These are phyloP conservation scores for Scomber scombrus DNA, from an alignment of 2,113 vertebrate species.

Conservation along the genomic window DNA sequence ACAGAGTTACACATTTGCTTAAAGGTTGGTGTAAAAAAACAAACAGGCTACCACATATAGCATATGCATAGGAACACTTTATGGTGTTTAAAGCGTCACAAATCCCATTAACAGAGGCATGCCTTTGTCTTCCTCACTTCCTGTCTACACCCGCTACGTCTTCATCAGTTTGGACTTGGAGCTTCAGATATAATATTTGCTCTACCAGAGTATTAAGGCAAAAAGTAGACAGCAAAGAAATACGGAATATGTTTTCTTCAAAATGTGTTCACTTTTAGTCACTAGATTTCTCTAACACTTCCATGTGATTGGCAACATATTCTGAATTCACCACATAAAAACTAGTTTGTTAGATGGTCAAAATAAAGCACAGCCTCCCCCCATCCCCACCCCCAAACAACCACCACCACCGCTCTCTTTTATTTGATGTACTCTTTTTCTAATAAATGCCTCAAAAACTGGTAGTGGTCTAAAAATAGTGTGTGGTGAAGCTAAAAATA, in stretches of 20 bases:
- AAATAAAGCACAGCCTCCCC: slow-evolving; percentile 76
- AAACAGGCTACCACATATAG: slow-evolving; percentile 4
- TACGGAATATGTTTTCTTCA: slow-evolving; percentile 78
- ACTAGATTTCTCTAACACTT: slow-evolving; percentile 55
- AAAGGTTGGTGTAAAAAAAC: slow-evolving; percentile 22
- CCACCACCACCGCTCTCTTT: slow-evolving; percentile 69
- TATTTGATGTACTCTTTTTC: slow-evolving; percentile 81
- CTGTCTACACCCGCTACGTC: slow-evolving; percentile 13
- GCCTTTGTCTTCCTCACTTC: slow-evolving; percentile 85
- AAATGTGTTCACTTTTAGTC: slow-evolving; percentile 22
- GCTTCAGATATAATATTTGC: slow-evolving; percentile 84
- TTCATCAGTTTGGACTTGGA: slow-evolving; percentile 38
- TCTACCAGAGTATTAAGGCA: slow-evolving; percentile 81
- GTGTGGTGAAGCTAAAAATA: slow-evolving; percentile 94
- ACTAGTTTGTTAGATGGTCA: slow-evolving; percentile 82
- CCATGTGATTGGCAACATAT: slow-evolving; percentile 88
- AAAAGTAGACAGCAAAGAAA: slow-evolving; percentile 63
- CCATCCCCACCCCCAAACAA: slow-evolving; percentile 58
- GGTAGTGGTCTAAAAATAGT: slow-evolving; percentile 97
- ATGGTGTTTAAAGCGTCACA: slow-evolving; percentile 53
- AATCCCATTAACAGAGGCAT: slow-evolving; percentile 82
- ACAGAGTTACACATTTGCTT: slow-evolving; percentile 6
- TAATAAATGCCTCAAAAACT: slow-evolving; percentile 95
- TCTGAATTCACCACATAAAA: slow-evolving; percentile 88
- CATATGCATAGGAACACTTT: slow-evolving; percentile 38